Base-by-base conservation (phyloP, 2,888 invertebrate genomes). In the Oligia fasciuncula region DNA sequence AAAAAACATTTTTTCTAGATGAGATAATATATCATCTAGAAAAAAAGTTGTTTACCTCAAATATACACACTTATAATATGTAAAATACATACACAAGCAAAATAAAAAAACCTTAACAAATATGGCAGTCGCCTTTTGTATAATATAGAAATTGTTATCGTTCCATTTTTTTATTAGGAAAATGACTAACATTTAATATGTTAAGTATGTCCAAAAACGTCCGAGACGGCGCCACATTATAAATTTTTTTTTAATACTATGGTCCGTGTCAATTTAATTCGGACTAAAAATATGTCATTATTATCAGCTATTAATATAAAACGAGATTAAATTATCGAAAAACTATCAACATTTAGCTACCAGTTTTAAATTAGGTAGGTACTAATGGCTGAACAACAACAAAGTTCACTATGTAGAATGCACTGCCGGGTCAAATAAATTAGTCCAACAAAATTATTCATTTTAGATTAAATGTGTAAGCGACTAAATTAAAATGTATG, bases 191-290 rank as follows among this genome's bases (percentile, higher is more conserved):
- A 63, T 73, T 46, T 77, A 79, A 83, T 86, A 83, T 86, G 76
- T 72, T 65, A 29, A 29, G 29, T 29, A 46, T 73, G n/a, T 63
- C 76, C 19, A 75, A 75, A 86, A 84, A 35, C 67, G 67, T 54
- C 46, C 74, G 57, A 85, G 85, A 85, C 85, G 83, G 83, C 89
- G 87, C 85, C 87, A 85, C 19, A 85, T 85, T 87, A 29, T 29
- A 60, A 69, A 84, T 84, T 76, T 85, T 66, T 75, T 79, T 70
- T 19, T 0, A 72, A 77, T 73, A 80, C 40, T 51, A 68, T 63
- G 63, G 79, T 85, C 60, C 72, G 49, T 62, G 60, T 79, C 79
- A 76, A 77, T 82, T 85, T 79, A 49, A 79, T 80, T 70, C 67
- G 66, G 83, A 76, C 66, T 81, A 79, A 76, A 77, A 80, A 78